These are phyloP conservation scores for Dicentrarchus labrax DNA, from an alignment of 2,113 vertebrate genomes.

Conservation along the genomic window DNA sequence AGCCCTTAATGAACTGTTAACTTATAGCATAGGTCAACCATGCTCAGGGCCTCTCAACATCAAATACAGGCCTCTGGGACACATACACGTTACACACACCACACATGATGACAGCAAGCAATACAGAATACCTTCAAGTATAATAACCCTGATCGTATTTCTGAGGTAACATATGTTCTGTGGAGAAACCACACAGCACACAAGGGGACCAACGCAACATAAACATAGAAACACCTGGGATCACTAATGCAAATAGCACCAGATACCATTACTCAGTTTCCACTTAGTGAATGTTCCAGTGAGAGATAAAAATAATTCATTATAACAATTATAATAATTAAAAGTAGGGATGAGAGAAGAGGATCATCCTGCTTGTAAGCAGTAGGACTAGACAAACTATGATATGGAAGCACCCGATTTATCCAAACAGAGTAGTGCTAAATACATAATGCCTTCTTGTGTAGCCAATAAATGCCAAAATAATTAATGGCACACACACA, in stretches of 20 bases:
- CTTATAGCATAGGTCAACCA: slow-evolving; percentile 51
- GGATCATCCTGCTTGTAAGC: slow-evolving; percentile 13
- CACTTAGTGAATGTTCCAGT: slow-evolving; percentile 35
- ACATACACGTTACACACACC: slow-evolving; percentile 46
- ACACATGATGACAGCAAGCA: slow-evolving; percentile 60
- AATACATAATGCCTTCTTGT: not conserved
- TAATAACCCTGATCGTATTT: slow-evolving; percentile 71
- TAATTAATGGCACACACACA: slow-evolving; percentile 14
- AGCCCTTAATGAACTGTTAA: slow-evolving; percentile 42
- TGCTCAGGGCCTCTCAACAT: slow-evolving; percentile 51
- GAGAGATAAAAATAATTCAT: slow-evolving; percentile 35
- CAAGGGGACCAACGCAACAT: slow-evolving; percentile 15
- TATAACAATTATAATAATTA: slow-evolving; percentile 29
- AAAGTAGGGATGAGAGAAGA: not conserved
- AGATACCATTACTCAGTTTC: slow-evolving; percentile 48
- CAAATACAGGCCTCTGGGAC: slow-evolving; percentile 41
- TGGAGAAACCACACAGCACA: slow-evolving; percentile 14
- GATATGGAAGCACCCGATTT: not conserved
- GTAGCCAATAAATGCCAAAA: not conserved
- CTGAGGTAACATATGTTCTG: slow-evolving; percentile 62
- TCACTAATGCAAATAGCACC: slow-evolving; percentile 44
- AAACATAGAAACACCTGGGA: slow-evolving; percentile 51
- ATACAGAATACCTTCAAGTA: slow-evolving; percentile 57
- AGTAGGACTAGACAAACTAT: not conserved
- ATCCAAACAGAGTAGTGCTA: not conserved